Base-by-base conservation (phyloP, 2,113 vertebrate species). In the Mugil cephalus region DNA sequence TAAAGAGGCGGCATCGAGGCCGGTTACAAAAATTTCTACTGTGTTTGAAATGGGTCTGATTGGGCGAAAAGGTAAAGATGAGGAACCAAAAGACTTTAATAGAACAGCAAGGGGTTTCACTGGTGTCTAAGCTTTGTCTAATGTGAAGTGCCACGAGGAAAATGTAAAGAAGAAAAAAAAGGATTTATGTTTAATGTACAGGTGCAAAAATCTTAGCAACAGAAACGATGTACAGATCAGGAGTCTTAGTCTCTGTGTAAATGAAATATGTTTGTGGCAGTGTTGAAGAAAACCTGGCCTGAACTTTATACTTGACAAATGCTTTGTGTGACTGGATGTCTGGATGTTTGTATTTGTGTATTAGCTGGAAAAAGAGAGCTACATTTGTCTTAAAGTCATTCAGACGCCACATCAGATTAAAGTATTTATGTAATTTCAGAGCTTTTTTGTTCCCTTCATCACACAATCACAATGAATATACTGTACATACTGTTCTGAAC, bases 11-110 rank as follows among this genome's bases (percentile, higher is more conserved):
- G 95, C 95, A 1, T 81, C 94, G 6, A 93, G 94, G 60, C 94
- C 96, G 8, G 91, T 96, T 39, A 91, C 94, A 1, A 92, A 89
- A 60, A 85, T 94, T 39, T 92, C 85, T 39, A 88, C 93, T 0
- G 63, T 93, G 59, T 95, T 95, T 8, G 95, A 95, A 63, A 93
- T 94, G 87, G 92, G 91, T 78, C 87, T 91, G 52, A 94, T 96
- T 14, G 93, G 93, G 38, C 84, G 92, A 12, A 94, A 91, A 70
- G 81, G 17, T 1, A 90, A 94, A n/a, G 94, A 96, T 0, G 94
- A 95, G 54, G 93, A 95, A 88, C 93, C 92, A 39, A 95, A 92
- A 91, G 96, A 94, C 91, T 99, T 97, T 85, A 99, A 98, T 72
- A 94, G 96, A 87, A 95, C 83, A 0, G 96, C 98, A 0, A 94